Percentiles rank a stretch among this genome's conserved stretches.
Evolutionary conservation across 2,888 invertebrate genomes (phyloP).

Genomic region (Drosophila affinis): DNA sequence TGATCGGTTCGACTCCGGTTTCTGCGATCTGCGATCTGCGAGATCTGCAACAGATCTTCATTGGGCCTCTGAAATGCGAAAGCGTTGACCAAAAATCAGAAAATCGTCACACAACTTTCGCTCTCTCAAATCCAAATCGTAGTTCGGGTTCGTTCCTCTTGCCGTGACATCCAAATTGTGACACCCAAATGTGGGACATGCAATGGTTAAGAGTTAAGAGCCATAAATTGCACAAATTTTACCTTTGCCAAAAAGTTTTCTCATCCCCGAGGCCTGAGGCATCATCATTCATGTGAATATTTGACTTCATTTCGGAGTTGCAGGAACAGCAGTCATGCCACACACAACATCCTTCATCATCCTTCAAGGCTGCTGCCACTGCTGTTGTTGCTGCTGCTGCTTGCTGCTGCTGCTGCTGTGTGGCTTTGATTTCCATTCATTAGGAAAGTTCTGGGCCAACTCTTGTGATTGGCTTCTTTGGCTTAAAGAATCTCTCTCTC

Average conservation of each 20-base stretch:
- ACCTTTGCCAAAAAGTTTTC: conserved; percentile 35
- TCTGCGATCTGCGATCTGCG: conserved; percentile 29
- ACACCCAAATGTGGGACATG: conserved; percentile 1
- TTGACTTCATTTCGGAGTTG: conserved; percentile 13
- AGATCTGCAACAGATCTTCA: conserved; percentile 50
- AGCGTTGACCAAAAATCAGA: conserved; percentile 61
- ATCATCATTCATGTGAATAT: conserved; percentile 25
- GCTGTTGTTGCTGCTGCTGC: conserved; percentile 13
- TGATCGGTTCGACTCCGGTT: conserved; percentile 13
- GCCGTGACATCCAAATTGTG: conserved; percentile 9
- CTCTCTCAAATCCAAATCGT: conserved; percentile 27
- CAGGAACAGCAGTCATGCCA: not conserved
- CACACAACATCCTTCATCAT: too few relatives aligned
- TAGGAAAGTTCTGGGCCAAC: conserved; percentile 23
- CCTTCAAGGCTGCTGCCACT: too few relatives aligned
- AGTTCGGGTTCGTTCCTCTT: not conserved
- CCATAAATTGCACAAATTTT: conserved; percentile 37
- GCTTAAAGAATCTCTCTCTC: not conserved
- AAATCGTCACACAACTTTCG: conserved; percentile 55
- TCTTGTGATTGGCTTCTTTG: conserved; percentile 12
- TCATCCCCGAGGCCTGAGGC: conserved; percentile 20
- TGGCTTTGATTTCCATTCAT: conserved; percentile 29
- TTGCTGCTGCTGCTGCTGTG: conserved; percentile 16
- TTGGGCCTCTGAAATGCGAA: conserved; percentile 60
- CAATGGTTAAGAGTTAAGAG: conserved; percentile 5